Evolutionary conservation across 2,888 invertebrate genomes (phyloP).

Genomic region (Silvanus unidentatus): DNA sequence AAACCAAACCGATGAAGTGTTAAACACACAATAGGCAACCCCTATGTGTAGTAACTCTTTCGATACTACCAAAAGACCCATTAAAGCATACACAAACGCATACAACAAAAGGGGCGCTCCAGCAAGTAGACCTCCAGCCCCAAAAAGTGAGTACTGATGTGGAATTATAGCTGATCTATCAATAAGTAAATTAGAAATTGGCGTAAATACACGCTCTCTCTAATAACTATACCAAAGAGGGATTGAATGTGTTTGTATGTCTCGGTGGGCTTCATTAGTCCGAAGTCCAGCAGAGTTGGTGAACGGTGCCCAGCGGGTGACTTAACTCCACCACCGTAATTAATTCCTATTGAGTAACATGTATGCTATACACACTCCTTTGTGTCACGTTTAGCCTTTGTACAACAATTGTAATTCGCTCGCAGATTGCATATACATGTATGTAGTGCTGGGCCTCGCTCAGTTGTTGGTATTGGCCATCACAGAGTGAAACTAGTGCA

Average conservation of each 20-base stretch:
- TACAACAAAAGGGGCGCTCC: too few relatives aligned
- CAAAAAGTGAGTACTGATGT: background rate
- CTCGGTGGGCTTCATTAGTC: constrained; percentile 17
- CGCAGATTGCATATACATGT: too few relatives aligned
- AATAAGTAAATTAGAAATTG: too few relatives aligned
- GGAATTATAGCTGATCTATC: background rate
- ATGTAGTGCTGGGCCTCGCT: constrained; percentile 5
- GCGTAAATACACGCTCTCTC: background rate
- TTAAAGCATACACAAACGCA: too few relatives aligned
- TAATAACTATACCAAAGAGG: background rate
- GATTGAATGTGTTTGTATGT: background rate
- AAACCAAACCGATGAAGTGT: too few relatives aligned
- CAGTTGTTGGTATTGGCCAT: too few relatives aligned
- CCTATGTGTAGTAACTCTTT: too few relatives aligned
- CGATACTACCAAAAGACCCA: too few relatives aligned
- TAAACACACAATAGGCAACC: too few relatives aligned
- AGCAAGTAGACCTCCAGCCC: too few relatives aligned
- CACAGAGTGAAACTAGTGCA: constrained; percentile 20
- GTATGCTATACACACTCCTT: constrained; percentile 14
- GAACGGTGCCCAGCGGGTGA: constrained; percentile 18
- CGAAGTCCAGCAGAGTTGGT: constrained; percentile 17
- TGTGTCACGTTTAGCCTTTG: constrained; percentile 20
- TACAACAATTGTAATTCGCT: constrained; percentile 14
- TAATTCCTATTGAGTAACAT: constrained; percentile 20
- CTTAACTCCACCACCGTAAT: constrained; percentile 17